Percentiles rank a stretch among this genome's conserved stretches.
phyloP scores from a whole-genome alignment of 1,140 invertebrate species.

The Aporrectodea caliginosa region DNA sequence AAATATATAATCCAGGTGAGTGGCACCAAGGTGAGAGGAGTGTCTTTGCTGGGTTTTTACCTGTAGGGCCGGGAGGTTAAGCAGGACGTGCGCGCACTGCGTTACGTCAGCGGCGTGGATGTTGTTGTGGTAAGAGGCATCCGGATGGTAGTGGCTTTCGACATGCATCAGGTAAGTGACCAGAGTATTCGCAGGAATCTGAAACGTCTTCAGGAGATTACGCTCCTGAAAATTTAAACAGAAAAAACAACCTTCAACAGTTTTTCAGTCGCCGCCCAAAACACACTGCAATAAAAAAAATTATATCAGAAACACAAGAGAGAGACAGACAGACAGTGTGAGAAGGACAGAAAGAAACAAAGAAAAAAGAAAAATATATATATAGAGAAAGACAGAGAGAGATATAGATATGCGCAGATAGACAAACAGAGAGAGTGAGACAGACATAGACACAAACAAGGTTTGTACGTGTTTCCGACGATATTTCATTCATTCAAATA shows the following conservation, averaged over 20 bases:
- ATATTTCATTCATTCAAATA: no score
- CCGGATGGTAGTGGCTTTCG: slow-evolving; percentile 88
- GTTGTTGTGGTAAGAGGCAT: slow-evolving; percentile 58
- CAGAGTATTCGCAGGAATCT: slow-evolving; percentile 89
- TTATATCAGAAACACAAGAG: no score
- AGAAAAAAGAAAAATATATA: background rate
- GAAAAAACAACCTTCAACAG: background rate
- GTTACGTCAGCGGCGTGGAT: slow-evolving; percentile 60
- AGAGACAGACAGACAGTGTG: slow-evolving; percentile 3
- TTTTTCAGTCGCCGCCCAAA: no score
- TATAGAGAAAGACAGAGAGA: background rate
- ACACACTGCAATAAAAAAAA: no score
- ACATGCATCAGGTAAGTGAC: slow-evolving; percentile 94
- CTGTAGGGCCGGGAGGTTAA: slow-evolving; percentile 86
- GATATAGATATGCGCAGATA: background rate
- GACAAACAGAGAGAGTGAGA: background rate
- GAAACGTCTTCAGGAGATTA: slow-evolving; percentile 83
- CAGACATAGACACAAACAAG: background rate
- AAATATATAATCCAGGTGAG: no score
- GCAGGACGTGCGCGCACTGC: slow-evolving; percentile 57
- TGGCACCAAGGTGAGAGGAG: no score
- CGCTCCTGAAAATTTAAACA: slow-evolving; percentile 66
- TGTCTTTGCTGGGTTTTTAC: slow-evolving; percentile 58
- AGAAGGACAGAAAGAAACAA: background rate
- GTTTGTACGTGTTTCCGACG: no score